Conservation (phyloP, 2,113 vertebrate genomes). For the Pelobates fuscus region DNA sequence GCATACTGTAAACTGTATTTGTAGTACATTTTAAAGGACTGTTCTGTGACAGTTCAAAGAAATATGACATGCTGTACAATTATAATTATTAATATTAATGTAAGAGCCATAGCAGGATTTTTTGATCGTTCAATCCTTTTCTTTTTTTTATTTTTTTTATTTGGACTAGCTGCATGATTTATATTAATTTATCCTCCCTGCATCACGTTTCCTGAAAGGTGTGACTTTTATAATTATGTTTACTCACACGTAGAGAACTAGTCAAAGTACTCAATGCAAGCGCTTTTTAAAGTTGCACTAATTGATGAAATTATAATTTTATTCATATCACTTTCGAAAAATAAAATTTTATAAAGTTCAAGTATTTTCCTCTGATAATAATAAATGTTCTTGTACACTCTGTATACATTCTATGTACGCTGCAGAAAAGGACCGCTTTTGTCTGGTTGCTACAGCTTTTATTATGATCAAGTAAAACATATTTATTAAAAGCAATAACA, state of each 20-base stretch:
- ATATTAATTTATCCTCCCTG: conserved; percentile 19
- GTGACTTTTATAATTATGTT: conserved; percentile 27
- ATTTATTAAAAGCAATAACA: no score
- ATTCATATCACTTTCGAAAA: no score
- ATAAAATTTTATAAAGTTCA: no score
- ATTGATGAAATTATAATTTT: neutral
- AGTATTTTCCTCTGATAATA: no score
- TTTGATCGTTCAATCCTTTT: neutral
- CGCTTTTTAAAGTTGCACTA: neutral
- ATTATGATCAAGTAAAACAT: no score
- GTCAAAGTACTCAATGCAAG: neutral
- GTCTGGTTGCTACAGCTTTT: no score
- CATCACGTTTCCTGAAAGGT: conserved; percentile 4
- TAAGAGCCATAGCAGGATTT: neutral
- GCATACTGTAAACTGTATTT: no score
- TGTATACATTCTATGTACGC: no score
- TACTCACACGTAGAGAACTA: neutral
- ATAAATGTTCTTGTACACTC: no score
- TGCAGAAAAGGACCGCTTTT: no score
- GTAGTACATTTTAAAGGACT: no score
- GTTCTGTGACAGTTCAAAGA: neutral
- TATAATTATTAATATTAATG: neutral
- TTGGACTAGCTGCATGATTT: neutral
- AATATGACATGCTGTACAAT: neutral
- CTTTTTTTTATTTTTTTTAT: neutral